Conservation (phyloP, 2,797 vertebrate species). For the Bovichtus variegatus region DNA sequence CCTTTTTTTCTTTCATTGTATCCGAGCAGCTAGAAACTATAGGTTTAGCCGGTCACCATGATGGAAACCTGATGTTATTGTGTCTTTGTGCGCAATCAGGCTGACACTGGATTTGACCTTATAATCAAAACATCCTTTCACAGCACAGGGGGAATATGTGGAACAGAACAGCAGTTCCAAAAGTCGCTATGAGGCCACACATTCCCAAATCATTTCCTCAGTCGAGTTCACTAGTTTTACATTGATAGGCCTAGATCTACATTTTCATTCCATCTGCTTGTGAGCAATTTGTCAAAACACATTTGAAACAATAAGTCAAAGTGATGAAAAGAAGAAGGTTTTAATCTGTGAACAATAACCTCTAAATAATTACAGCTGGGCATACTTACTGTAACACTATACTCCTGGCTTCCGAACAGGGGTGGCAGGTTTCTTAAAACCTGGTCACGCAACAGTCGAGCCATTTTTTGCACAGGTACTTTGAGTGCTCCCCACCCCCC, state of each 20-base stretch:
- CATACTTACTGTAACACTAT: conserved; percentile 85
- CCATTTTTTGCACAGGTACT: conserved; percentile 89
- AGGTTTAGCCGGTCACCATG: conserved; percentile 77
- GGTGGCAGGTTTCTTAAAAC: conserved; percentile 61
- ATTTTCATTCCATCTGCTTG: background rate
- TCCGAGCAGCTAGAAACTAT: conserved; percentile 40
- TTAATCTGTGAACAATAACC: conserved; percentile 11
- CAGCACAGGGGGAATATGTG: conserved; percentile 86
- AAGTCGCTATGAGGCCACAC: conserved; percentile 74
- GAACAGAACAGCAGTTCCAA: conserved; percentile 84
- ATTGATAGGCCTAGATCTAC: background rate
- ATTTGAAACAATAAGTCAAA: background rate
- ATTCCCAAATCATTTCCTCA: background rate
- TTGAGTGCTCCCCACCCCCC: conserved; percentile 68
- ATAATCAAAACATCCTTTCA: conserved; percentile 92
- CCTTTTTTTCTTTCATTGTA: background rate
- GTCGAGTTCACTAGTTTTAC: background rate
- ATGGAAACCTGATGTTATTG: conserved; percentile 85
- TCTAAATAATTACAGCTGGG: background rate
- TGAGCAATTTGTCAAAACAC: background rate
- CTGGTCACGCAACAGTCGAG: conserved; percentile 75
- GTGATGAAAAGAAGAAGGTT: conserved; percentile 17
- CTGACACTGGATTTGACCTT: conserved; percentile 85
- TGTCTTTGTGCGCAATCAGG: conserved; percentile 87
- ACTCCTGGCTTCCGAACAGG: conserved; percentile 85